Conservation (phyloP, 2,888 invertebrate species). For the Byasa hedistus region DNA sequence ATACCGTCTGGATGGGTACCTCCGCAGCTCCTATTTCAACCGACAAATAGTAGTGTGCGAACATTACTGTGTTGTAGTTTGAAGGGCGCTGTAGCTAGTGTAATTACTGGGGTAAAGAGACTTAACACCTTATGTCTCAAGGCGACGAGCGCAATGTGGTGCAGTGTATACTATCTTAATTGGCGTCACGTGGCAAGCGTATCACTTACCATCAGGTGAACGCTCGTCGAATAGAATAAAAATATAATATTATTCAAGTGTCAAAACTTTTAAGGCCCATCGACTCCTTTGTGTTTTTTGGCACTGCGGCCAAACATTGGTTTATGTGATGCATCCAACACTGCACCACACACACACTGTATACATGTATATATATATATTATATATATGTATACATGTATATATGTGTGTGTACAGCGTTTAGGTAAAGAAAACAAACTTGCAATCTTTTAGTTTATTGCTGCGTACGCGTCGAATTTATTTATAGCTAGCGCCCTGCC, state of each 20-base stretch:
- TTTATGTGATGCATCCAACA: conserved; percentile 67
- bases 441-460: conserved; percentile 31
- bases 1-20: too few relatives aligned
- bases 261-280: conserved; percentile 46
- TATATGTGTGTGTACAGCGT: conserved; percentile 18
- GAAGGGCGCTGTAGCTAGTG: too few relatives aligned
- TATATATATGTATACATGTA: conserved; percentile 16
- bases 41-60: too few relatives aligned
- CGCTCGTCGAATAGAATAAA: too few relatives aligned
- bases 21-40: too few relatives aligned
- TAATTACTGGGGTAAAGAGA: too few relatives aligned
- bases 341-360: conserved; percentile 34
- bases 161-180: too few relatives aligned
- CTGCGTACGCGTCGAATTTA: conserved; percentile 30
- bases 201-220: too few relatives aligned
- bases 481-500: conserved; percentile 29
- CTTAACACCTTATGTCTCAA: too few relatives aligned
- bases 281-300: conserved; percentile 73
- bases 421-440: conserved; percentile 39
- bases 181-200: too few relatives aligned
- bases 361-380: conserved; percentile 43
- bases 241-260: conserved; percentile 49
- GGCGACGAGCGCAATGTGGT: too few relatives aligned
- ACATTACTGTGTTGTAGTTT: too few relatives aligned
- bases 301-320: conserved; percentile 73